A percentile compares a stretch with the other conserved stretches of the same genome.
These are phyloP conservation scores for Orthosia incerta DNA, from an alignment of 2,888 invertebrate genomes.

Conservation along the genomic window DNA sequence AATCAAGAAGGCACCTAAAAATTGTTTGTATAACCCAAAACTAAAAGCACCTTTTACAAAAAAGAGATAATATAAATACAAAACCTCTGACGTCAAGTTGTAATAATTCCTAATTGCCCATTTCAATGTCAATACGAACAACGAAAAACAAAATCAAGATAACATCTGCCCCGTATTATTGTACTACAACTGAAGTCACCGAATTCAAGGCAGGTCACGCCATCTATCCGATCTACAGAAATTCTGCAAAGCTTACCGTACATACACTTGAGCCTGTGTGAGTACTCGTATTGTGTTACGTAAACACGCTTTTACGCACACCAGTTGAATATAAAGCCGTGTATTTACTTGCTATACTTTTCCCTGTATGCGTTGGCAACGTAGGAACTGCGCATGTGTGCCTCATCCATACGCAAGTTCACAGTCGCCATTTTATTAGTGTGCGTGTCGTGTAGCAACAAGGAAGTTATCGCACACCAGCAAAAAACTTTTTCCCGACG, in stretches of 20 bases:
- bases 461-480: constrained; percentile 74
- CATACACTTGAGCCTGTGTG: constrained; percentile 65
- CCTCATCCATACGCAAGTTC: constrained; percentile 67
- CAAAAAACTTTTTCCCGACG: constrained; percentile 77
- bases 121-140: constrained; percentile 57
- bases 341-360: constrained; percentile 62
- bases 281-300: constrained; percentile 63
- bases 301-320: constrained; percentile 69
- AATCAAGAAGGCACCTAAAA: not conserved
- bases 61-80: constrained; percentile 3
- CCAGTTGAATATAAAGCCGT: constrained; percentile 51
- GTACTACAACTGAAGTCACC: constrained; percentile 14
- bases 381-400: constrained; percentile 69
- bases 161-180: constrained; percentile 43
- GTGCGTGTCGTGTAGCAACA: constrained; percentile 71
- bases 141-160: constrained; percentile 42
- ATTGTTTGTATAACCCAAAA: not conserved
- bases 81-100: constrained; percentile 12
- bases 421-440: constrained; percentile 57
- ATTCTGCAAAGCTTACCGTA: constrained; percentile 65
- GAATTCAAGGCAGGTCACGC: constrained; percentile 69
- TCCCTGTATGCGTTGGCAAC: constrained; percentile 61
- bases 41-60: not conserved
- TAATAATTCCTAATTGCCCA: constrained; percentile 48
- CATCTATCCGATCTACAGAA: constrained; percentile 76